Base-by-base conservation (phyloP, 2,113 vertebrate genomes). In the Protobothrops flavoviridis region DNA sequence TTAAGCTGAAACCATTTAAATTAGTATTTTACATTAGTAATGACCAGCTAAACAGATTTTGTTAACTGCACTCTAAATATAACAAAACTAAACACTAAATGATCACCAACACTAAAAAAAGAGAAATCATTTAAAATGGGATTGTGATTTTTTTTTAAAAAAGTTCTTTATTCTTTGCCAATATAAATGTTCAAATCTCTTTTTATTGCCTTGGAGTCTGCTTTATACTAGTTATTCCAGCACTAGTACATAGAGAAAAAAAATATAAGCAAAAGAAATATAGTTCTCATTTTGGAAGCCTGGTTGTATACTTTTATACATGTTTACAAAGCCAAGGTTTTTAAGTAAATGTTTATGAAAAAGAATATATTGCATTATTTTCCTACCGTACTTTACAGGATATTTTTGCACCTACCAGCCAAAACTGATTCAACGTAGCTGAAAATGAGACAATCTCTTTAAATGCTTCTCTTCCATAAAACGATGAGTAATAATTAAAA, bases 381-480 rank as follows among this genome's bases (percentile, higher is more conserved):
- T 85, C 94, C 93, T 43, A 91, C n/a, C n/a, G n/a, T n/a, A n/a
- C 91, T 94, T 96, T 95, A 93, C 95, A 93, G 85, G 23, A 95
- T 94, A 96, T 95, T 97, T 92, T 94, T 95, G 95, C 94, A 97
- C 94, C 94, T 96, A 95, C 96, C 94, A 97, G 95, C 94, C 94
- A 96, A 96, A 96, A 95, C 94, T 95, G 95, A 96, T 96, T 93
- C 96, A 96, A 97, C 93, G 91, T 96, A 96, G 96, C 94, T 97
- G 96, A 95, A 97, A 96, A 43, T 39, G 94, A 94, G 94, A 97
- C 93, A 94, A 95, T 96, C 95, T 92, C 96, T 95, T 97, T 97
- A 96, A 97, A 95, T 95, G 95, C 93, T 93, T 96, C 94, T 94
- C 95, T 97, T 97, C 94, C 96, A 96, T 97, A 97, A 97, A 96